phyloP scores from a whole-genome alignment of 2,888 invertebrate genomes.

The Campoplex capitator region DNA sequence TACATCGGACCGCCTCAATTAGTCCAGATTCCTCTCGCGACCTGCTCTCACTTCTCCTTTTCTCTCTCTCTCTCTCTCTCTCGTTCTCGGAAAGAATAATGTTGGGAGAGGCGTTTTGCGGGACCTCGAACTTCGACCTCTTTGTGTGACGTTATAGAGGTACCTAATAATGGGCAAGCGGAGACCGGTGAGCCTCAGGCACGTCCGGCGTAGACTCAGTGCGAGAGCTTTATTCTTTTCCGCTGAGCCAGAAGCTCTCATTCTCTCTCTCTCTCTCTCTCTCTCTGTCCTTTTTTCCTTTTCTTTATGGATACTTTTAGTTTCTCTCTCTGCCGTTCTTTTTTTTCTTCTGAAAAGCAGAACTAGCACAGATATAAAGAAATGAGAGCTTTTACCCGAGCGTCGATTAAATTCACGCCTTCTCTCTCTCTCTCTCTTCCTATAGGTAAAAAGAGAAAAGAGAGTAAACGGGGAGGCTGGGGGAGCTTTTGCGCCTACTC shows the following conservation, averaged over 20 bases:
- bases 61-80: background rate
- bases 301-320: background rate
- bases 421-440: conserved; percentile 4
- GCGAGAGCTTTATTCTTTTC: conserved; percentile 59
- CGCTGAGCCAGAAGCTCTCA: conserved; percentile 61
- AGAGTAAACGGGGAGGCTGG: background rate
- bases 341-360: conserved; percentile 2
- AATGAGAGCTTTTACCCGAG: conserved; percentile 57
- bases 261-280: conserved; percentile 24
- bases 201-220: conserved; percentile 59
- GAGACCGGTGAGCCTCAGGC: conserved; percentile 56
- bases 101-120: conserved; percentile 52
- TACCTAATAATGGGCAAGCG: conserved; percentile 64
- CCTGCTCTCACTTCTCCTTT: conserved; percentile 34
- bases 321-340: background rate
- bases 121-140: conserved; percentile 61
- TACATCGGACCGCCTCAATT: conserved; percentile 60
- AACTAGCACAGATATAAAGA: conserved; percentile 52
- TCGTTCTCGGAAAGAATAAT: conserved; percentile 53
- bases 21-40: conserved; percentile 61
- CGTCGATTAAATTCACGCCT: conserved; percentile 65
- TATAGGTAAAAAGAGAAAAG: background rate
- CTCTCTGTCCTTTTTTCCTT: conserved; percentile 29
- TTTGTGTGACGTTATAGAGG: conserved; percentile 61
- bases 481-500: conserved; percentile 26